Evolutionary conservation across 53 echinoderm and acorn worm genomes (phyloP), one percentile per base, ranked within the genome.

Genomic region (Paelopatides confundens): DNA sequence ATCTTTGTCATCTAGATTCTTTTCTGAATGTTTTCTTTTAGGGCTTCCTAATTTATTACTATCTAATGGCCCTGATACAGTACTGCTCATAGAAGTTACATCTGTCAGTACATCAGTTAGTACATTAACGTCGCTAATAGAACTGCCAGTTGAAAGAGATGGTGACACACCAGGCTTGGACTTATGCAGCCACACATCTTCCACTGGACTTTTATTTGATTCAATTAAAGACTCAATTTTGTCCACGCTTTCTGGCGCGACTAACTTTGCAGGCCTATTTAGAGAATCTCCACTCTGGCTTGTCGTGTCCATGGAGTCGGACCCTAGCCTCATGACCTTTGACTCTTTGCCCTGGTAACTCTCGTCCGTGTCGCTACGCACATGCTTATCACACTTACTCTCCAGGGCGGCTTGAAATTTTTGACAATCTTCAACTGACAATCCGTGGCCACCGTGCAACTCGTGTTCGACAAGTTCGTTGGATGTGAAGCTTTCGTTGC

Each of bases 241-340:
- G 62, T 39, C 35, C 6, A 71, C 91, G 17, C 82, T 87, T 38
- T 83, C 51, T 1, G 78, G 83, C 71, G 58, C 82, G 4, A 85
- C 87, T 34, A 76, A 71, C 86, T 90, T 78, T 24, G 77, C 79
- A 13, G 94, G 93, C 40, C 97, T 69, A 76, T 88, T 95, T 29
- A 97, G 81, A 28, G 97, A 95, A 65, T 97, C 97, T 23, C 97
- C 97, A 35, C 97, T 97, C 65, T 92, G 93, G 76, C 97, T 97
- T 28, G 95, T 97, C 38, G 95, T 97, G 77, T 97, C 97, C 97
- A 97, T 97, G 11, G 97, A 97, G 85, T 97, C 97, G 1, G 97
- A 97, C n/a, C 95, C 97, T 24, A 97, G 88, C 62, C 93, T 85
- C 97, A 97, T 97, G 69, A 97, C 97, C 85, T 97, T 97, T 47